Percentiles rank a stretch among this genome's conserved stretches.
These are phyloP conservation scores for Esox lucius DNA, from an alignment of 2,797 vertebrate species.

Conservation along the genomic window DNA sequence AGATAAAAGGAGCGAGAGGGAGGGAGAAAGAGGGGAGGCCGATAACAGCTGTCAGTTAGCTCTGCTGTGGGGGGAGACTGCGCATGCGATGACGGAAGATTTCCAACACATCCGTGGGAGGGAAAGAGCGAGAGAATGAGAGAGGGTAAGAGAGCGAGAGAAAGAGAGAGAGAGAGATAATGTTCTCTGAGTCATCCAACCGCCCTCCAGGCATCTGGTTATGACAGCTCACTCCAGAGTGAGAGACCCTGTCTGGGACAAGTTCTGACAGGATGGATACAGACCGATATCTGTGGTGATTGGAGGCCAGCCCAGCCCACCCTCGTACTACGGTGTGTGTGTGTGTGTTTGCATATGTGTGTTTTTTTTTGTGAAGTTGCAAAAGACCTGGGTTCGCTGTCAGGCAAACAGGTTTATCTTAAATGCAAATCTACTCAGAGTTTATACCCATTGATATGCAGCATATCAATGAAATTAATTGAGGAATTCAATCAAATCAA, in stretches of 20 bases:
- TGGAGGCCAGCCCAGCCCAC: slow-evolving; percentile 53
- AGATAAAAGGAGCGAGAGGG: slow-evolving; percentile 23
- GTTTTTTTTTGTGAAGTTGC: not conserved
- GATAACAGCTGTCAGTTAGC: slow-evolving; percentile 61
- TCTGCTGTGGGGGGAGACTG: slow-evolving; percentile 19
- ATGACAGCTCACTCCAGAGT: slow-evolving; percentile 61
- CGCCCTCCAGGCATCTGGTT: slow-evolving; percentile 64
- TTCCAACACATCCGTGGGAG: too few species aligned
- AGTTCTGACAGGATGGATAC: slow-evolving; percentile 65
- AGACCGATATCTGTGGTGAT: slow-evolving; percentile 66
- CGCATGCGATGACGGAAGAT: not conserved
- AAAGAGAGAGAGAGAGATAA: too few species aligned
- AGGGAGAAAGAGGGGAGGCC: slow-evolving; percentile 15
- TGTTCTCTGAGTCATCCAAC: slow-evolving; percentile 33
- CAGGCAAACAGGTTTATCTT: too few species aligned
- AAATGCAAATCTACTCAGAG: too few species aligned
- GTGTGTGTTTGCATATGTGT: slow-evolving; percentile 3
- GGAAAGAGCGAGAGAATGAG: too few species aligned
- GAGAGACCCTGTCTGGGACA: slow-evolving; percentile 65
- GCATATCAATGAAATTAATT: not conserved
- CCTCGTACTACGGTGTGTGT: slow-evolving; percentile 39
- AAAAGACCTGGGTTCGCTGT: too few species aligned
- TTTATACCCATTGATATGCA: too few species aligned
- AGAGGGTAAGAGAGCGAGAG: too few species aligned
- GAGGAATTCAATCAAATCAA: too few species aligned